Conservation (phyloP, 1,140 invertebrate genomes). For the Apis cerana region DNA sequence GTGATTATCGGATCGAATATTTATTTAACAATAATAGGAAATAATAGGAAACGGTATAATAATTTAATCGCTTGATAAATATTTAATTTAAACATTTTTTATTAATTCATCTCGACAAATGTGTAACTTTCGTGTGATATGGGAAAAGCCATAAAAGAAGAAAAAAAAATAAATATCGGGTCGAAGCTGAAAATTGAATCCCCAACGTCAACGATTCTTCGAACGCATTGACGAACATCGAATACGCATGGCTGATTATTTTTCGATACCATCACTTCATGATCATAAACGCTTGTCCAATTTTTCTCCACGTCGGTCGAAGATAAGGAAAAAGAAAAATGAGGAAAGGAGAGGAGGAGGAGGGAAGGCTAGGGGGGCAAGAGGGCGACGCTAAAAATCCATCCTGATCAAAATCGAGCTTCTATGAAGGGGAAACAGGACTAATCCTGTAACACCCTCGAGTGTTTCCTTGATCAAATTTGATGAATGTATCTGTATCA, state of each 20-base stretch:
- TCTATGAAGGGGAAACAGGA: conserved; percentile 40
- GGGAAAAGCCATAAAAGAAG: neutral
- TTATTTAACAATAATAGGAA: too few species aligned
- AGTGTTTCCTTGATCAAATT: conserved; percentile 58
- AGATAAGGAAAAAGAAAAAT: neutral
- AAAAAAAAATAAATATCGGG: neutral
- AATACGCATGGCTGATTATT: conserved; percentile 32
- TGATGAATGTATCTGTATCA: conserved; percentile 57
- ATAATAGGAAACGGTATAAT: too few species aligned
- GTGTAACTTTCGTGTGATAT: too few species aligned
- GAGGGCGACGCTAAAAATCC: conserved; percentile 31
- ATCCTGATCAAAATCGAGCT: conserved; percentile 48
- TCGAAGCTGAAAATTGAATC: conserved; percentile 1
- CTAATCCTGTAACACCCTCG: conserved; percentile 53
- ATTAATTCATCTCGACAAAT: neutral
- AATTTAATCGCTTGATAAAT: too few species aligned
- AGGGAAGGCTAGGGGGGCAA: neutral
- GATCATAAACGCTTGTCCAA: conserved; percentile 48
- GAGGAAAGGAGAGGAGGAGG: neutral
- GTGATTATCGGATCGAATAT: too few species aligned
- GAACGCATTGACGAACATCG: conserved; percentile 18
- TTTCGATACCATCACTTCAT: conserved; percentile 38
- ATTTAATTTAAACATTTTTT: neutral
- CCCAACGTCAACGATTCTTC: neutral
- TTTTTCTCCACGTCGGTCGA: conserved; percentile 11